Percentiles rank a stretch among this genome's conserved stretches.
Conservation (phyloP, 64 coral and sea anemone genomes). For the Dendrophyllia cribrosa region DNA sequence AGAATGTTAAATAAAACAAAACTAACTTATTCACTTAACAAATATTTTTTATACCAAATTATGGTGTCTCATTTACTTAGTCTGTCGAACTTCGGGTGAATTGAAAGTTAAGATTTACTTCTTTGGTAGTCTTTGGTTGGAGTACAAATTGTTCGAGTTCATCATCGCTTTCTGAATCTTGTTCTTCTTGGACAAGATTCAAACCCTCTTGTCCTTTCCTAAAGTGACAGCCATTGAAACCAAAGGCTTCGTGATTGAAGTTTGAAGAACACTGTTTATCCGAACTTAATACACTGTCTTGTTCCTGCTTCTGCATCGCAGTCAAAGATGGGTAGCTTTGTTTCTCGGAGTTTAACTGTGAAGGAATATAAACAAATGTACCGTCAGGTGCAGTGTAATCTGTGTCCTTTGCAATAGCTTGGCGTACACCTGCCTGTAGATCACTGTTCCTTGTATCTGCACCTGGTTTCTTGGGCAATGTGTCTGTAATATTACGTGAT, state of each 20-base stretch:
- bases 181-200: not conserved
- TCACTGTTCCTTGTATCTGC: too few species aligned
- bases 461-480: too few species aligned
- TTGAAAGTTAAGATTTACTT: not conserved
- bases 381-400: too few species aligned
- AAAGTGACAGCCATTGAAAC: not conserved
- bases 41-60: too few species aligned
- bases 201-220: too few species aligned
- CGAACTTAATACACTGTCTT: not conserved
- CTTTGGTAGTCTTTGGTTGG: not conserved
- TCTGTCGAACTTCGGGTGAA: too few species aligned
- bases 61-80: too few species aligned
- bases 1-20: too few species aligned
- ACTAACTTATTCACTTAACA: too few species aligned
- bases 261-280: not conserved
- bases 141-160: slow-evolving; percentile 36
- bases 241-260: not conserved
- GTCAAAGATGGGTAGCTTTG: not conserved
- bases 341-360: not conserved
- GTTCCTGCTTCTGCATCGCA: not conserved
- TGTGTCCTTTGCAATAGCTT: too few species aligned
- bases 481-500: not conserved
- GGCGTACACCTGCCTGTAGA: not conserved
- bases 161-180: slow-evolving; percentile 18
- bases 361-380: not conserved